phyloP scores from a whole-genome alignment of 1,140 invertebrate species.

The Drosophila elegans region DNA sequence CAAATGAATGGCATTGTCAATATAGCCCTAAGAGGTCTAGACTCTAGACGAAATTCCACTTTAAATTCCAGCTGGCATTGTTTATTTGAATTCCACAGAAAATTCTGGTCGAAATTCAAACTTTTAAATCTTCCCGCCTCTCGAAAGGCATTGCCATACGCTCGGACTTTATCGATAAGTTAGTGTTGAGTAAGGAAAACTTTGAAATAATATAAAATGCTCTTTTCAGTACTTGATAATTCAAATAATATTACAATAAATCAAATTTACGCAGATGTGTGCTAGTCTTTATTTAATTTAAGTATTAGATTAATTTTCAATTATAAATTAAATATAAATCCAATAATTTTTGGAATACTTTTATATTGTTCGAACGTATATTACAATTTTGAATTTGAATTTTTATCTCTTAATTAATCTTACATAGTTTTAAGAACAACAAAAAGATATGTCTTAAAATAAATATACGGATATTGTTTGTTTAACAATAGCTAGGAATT shows the following conservation, averaged over 20 bases:
- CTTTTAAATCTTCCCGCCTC: neutral
- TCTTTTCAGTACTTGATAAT: neutral
- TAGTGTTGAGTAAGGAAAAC: neutral
- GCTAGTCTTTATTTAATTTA: neutral
- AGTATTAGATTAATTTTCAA: neutral
- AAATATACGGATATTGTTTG: constrained; percentile 8
- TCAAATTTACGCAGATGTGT: neutral
- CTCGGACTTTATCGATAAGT: neutral
- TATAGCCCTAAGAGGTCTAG: neutral
- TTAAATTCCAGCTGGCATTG: neutral
- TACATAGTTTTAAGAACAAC: neutral
- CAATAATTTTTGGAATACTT: too few species aligned
- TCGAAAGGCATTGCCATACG: constrained; percentile 1
- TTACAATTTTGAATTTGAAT: too few species aligned
- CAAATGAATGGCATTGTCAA: constrained; percentile 28
- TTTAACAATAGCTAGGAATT: neutral
- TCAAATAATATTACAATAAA: neutral
- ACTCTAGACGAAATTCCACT: neutral
- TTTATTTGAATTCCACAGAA: neutral
- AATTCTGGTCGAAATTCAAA: constrained; percentile 1
- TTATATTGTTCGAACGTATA: too few species aligned
- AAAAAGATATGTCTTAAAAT: constrained; percentile 4
- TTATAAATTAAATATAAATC: too few species aligned
- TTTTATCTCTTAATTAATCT: too few species aligned
- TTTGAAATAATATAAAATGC: neutral